A percentile compares a stretch with the other conserved stretches of the same genome.
Evolutionary conservation across 2,113 vertebrate species (phyloP).

Genomic region (Gobiocypris rarus): DNA sequence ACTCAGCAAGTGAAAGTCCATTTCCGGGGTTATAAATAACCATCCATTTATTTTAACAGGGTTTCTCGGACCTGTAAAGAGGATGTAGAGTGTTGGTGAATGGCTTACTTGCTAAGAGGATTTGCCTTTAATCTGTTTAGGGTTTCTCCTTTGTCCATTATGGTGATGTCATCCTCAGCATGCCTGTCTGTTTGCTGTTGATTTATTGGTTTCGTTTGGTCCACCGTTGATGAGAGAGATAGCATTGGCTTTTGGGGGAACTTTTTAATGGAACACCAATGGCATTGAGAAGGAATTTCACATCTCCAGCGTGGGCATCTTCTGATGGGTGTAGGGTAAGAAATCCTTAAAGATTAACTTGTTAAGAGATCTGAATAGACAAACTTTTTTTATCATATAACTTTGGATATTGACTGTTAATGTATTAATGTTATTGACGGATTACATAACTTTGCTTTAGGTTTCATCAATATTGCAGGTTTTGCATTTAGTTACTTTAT

Average conservation of each 20-base stretch:
- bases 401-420: not conserved
- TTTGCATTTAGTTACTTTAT: too few species aligned
- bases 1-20: slow-evolving; percentile 1
- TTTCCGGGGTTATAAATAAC: slow-evolving; percentile 57
- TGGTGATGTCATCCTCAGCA: slow-evolving; percentile 42
- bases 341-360: slow-evolving; percentile 1
- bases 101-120: slow-evolving; percentile 70
- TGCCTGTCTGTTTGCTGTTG: slow-evolving; percentile 61
- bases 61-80: slow-evolving; percentile 51
- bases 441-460: not conserved
- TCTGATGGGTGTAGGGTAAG: slow-evolving; percentile 68
- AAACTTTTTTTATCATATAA: not conserved
- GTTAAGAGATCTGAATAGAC: not conserved
- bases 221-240: slow-evolving; percentile 2
- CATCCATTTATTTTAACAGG: slow-evolving; percentile 58
- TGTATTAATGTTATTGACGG: not conserved
- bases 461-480: not conserved
- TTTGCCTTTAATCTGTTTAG: slow-evolving; percentile 73
- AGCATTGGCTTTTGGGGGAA: not conserved
- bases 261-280: slow-evolving; percentile 51
- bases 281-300: slow-evolving; percentile 61
- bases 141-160: slow-evolving; percentile 60
- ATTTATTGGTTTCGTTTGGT: slow-evolving; percentile 21
- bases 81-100: slow-evolving; percentile 59
- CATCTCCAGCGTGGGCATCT: slow-evolving; percentile 15